A percentile compares a stretch with the other conserved stretches of the same genome.
Conservation (phyloP, 2,113 vertebrate genomes). For the Accipiter virgatus region DNA sequence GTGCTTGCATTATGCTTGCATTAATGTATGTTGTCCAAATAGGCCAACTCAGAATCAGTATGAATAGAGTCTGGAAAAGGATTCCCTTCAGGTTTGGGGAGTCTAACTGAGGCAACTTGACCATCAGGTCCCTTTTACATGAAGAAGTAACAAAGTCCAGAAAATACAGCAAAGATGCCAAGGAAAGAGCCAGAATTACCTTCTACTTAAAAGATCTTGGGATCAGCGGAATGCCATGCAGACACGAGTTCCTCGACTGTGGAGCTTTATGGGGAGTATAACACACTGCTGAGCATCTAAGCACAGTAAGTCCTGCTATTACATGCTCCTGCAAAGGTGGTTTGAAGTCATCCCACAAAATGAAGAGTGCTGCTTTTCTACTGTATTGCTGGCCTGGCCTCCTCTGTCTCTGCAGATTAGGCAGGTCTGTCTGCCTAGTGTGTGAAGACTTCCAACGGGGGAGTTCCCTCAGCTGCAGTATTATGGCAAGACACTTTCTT, state of each 20-base stretch:
- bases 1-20: neutral
- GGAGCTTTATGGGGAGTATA: neutral
- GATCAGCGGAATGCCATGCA: neutral
- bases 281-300: neutral
- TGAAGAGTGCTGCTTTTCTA: neutral
- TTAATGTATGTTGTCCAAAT: neutral
- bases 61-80: neutral
- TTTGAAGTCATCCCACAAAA: neutral
- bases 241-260: neutral
- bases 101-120: neutral
- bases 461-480: neutral
- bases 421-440: neutral
- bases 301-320: neutral
- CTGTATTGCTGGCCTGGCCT: neutral
- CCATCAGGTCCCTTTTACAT: neutral
- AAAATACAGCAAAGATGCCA: neutral
- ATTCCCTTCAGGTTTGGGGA: neutral
- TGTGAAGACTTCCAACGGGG: neutral
- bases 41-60: neutral
- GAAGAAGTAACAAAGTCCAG: neutral
- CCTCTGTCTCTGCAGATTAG: neutral
- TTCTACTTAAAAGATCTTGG: neutral
- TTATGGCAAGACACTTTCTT: neutral
- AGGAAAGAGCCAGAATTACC: neutral
- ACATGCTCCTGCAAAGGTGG: fast-evolving